phyloP scores from a whole-genome alignment of 2,797 vertebrate genomes.

The Xerus rutilus region DNA sequence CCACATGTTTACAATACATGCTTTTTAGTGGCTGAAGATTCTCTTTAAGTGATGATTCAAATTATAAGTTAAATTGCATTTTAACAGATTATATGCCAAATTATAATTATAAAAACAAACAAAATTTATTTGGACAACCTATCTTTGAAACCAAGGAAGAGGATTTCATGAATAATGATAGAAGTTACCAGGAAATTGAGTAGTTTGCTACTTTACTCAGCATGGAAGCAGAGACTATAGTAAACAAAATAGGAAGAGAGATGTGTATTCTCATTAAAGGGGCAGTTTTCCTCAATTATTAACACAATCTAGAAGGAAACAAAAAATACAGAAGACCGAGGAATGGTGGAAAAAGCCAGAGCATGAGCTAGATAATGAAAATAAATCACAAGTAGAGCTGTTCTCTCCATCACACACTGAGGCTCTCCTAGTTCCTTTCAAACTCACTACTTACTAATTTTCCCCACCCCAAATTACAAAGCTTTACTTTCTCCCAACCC shows the following conservation, averaged over 20 bases:
- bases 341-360: not conserved
- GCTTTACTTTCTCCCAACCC: not conserved
- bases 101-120: not conserved
- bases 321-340: not conserved
- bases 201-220: slow-evolving; percentile 19
- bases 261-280: not conserved
- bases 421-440: too few relatives aligned
- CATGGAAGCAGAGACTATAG: not conserved
- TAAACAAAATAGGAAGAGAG: slow-evolving; percentile 40
- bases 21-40: not conserved
- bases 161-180: not conserved
- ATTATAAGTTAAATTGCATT: not conserved
- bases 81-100: not conserved
- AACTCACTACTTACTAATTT: not conserved
- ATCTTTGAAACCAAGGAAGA: not conserved
- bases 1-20: not conserved
- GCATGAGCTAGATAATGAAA: not conserved
- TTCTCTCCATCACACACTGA: not conserved
- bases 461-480: not conserved
- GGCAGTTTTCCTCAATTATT: slow-evolving; percentile 31
- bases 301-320: not conserved
- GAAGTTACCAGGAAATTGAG: slow-evolving; percentile 29
- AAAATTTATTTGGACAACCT: not conserved
- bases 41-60: not conserved
- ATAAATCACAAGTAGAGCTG: accelerated